These are phyloP conservation scores for Varroa destructor DNA, from an alignment of 1,140 invertebrate species.

Conservation along the genomic window DNA sequence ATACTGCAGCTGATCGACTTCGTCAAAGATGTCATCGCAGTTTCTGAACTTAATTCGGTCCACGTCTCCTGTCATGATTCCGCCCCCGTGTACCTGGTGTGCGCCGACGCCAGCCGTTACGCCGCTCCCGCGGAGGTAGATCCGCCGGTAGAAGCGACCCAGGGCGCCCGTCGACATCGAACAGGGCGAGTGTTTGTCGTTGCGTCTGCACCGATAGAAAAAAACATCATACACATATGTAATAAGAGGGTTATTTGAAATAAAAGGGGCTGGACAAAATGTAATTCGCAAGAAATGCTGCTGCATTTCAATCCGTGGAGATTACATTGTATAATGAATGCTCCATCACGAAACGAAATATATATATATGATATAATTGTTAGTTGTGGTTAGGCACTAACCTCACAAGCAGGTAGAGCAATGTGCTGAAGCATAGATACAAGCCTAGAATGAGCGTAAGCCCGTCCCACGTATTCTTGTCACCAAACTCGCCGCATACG, in stretches of 20 bases:
- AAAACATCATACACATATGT: too few species aligned
- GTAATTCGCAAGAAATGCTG: too few species aligned
- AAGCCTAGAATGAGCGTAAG: slow-evolving; percentile 20
- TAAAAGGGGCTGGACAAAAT: too few species aligned
- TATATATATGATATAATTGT: too few species aligned
- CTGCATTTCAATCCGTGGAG: too few species aligned
- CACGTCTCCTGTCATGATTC: neutral
- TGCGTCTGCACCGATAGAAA: slow-evolving; percentile 7
- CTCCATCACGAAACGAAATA: too few species aligned
- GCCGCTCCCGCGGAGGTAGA: slow-evolving; percentile 15
- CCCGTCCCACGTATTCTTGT: slow-evolving; percentile 18
- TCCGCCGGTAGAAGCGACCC: slow-evolving; percentile 24
- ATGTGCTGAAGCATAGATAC: slow-evolving; percentile 26
- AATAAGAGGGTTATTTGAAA: too few species aligned
- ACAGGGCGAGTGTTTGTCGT: slow-evolving; percentile 23
- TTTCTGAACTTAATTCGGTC: slow-evolving; percentile 23
- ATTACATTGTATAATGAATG: too few species aligned
- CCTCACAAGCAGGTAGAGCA: slow-evolving; percentile 28
- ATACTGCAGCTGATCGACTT: slow-evolving; percentile 24
- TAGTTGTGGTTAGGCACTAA: neutral
- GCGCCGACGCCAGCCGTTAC: too few species aligned
- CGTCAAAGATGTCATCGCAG: slow-evolving; percentile 24
- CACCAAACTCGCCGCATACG: slow-evolving; percentile 19
- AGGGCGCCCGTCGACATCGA: slow-evolving; percentile 21
- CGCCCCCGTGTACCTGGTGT: neutral